Base-by-base conservation (phyloP, 2,797 vertebrate genomes). In the Trachops cirrhosus region DNA sequence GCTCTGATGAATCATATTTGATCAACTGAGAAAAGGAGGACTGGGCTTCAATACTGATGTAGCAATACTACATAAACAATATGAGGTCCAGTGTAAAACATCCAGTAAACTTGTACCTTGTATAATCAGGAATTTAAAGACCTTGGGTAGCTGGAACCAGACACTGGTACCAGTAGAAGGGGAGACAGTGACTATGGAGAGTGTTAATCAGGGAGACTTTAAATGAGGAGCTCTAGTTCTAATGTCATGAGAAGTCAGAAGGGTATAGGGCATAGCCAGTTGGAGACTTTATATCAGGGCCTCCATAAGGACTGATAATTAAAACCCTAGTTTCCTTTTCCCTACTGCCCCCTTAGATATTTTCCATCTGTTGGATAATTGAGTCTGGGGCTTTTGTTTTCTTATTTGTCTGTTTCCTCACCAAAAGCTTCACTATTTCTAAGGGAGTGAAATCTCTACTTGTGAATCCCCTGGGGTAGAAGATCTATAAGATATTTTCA, bases 401-500 rank as follows among this genome's bases (percentile, higher is more conserved):
- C 14, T 22, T 74, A 22, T 78, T 88, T 95, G 48, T 71, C 46
- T 95, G 24, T 46, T 71, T 95, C 32, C 6, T 77, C 9, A 50
- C 1, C 5, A 50, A 95, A 93, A 78, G 18, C 9, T 74, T 78
- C 7, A 46, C 10, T 39, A 32, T 71, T 92, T 79, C 39, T 90
- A 21, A 21, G 39, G 5, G 73, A 52, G 10, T 74, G 0, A 5
- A 71, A 70, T 9, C 22, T 74, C 12, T 22, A 85, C 44, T 82
- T 91, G 32, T 84, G 70, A 92, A 91, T 1, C 2, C 9, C 15
- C 7, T 50, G 4, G 8, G 46, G 6, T 54, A 37, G 37, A 78
- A 68, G 22, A 94, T 54, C 22, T 67, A 15, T 8, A 86, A 78
- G 29, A 26, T 71, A 79, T 84, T 96, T 95, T 93, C 44, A 70